Conservation (phyloP, 1,140 invertebrate species). For the Thereuonema tuberculata region DNA sequence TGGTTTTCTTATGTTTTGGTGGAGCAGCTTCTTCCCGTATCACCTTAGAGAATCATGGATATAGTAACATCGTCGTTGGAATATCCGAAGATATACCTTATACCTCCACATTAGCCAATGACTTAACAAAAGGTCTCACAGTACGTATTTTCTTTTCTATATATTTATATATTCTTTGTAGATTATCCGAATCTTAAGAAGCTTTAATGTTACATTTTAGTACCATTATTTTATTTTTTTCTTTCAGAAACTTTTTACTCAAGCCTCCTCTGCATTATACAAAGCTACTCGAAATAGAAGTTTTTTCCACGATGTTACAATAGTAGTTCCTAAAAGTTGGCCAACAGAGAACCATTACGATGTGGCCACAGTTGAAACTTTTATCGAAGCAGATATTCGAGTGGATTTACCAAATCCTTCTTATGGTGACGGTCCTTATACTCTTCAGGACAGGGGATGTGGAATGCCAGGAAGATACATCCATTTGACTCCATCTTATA, state of each 20-base stretch:
- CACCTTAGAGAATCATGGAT: too few species aligned
- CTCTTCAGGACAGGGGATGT: conserved; percentile 18
- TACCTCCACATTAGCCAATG: too few species aligned
- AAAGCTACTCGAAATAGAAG: conserved; percentile 24
- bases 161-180: too few species aligned
- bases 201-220: not conserved
- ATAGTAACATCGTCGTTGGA: too few species aligned
- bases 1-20: too few species aligned
- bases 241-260: conserved; percentile 1
- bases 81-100: too few species aligned
- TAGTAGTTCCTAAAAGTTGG: conserved; percentile 29
- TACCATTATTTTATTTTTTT: too few species aligned
- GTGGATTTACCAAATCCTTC: conserved; percentile 14
- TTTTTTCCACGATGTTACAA: conserved; percentile 29
- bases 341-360: conserved; percentile 11
- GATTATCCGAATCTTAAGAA: too few species aligned
- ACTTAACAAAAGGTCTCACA: too few species aligned
- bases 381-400: conserved; percentile 13
- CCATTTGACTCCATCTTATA: conserved; percentile 19
- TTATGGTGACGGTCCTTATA: conserved; percentile 19
- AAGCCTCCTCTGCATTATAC: conserved; percentile 18
- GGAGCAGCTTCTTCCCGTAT: too few species aligned
- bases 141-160: too few species aligned
- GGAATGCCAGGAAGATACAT: conserved; percentile 19
- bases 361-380: conserved; percentile 8